Evolutionary conservation across 2,888 invertebrate species (phyloP).

Genomic region (Gisinianus flammeolus): DNA sequence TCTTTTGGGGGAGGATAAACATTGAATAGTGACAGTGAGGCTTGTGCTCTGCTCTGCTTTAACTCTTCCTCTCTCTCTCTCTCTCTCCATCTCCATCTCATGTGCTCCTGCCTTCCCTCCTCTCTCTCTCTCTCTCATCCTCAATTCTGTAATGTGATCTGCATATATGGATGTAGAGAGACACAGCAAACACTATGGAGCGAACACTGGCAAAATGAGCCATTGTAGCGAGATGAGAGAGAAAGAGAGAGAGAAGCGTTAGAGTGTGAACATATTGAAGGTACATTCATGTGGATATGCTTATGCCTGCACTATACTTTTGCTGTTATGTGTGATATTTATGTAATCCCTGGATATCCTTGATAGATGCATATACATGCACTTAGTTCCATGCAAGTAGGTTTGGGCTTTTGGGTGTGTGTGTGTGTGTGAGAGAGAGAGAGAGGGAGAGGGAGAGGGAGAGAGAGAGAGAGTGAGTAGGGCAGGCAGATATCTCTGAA

Average conservation of each 20-base stretch:
- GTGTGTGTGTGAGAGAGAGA: background rate
- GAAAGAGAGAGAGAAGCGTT: background rate
- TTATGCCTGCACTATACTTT: background rate
- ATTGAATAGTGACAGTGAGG: background rate
- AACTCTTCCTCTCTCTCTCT: background rate
- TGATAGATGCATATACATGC: background rate
- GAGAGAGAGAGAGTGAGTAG: too few species aligned
- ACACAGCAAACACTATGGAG: background rate
- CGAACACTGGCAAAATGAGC: constrained; percentile 5
- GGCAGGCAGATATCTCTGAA: background rate
- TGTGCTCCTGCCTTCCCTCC: background rate
- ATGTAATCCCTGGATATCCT: background rate
- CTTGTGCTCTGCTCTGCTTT: background rate
- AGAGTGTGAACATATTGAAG: background rate
- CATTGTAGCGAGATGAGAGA: background rate
- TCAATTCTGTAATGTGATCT: too few species aligned
- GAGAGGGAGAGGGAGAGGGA: too few species aligned
- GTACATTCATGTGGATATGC: background rate
- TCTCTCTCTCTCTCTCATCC: background rate
- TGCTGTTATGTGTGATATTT: background rate
- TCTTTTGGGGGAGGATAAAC: background rate
- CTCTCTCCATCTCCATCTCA: background rate
- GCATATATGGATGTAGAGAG: background rate
- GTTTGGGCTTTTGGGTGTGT: background rate
- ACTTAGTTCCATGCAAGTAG: background rate